These are phyloP conservation scores for Pinctada fucata DNA, from an alignment of 2,888 invertebrate species.

Conservation along the genomic window DNA sequence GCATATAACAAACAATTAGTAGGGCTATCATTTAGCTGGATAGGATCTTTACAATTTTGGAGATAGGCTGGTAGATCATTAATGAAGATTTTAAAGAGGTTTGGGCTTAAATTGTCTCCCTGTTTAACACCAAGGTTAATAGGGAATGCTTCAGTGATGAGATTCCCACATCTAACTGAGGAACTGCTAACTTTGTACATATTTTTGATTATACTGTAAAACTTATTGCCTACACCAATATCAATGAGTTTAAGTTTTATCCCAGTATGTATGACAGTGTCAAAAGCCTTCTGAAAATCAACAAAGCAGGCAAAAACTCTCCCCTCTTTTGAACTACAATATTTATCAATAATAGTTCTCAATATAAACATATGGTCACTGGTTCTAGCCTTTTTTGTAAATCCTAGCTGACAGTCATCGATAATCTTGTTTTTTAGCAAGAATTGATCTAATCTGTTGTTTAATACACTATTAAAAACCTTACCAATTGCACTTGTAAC, in stretches of 20 bases:
- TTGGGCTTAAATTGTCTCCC: constrained; percentile 4
- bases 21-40: neutral
- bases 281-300: constrained; percentile 16
- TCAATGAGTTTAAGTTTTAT: constrained; percentile 7
- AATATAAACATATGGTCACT: constrained; percentile 7
- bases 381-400: constrained; percentile 7
- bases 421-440: constrained; percentile 15
- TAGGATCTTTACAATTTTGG: neutral
- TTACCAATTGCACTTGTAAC: constrained; percentile 27
- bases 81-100: constrained; percentile 7
- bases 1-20: constrained; percentile 9
- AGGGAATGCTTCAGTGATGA: neutral
- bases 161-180: neutral
- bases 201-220: constrained; percentile 8
- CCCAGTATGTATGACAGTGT: constrained; percentile 12
- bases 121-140: neutral
- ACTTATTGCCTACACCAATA: neutral
- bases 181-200: constrained; percentile 16
- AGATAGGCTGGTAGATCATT: neutral
- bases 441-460: constrained; percentile 13
- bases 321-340: constrained; percentile 2
- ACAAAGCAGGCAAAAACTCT: constrained; percentile 17
- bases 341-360: neutral
- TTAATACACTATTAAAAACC: constrained; percentile 23
- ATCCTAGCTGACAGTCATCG: constrained; percentile 16